A percentile compares a stretch with the other conserved stretches of the same genome.
phyloP scores from a whole-genome alignment of 2,797 vertebrate species.

The Columba guinea region DNA sequence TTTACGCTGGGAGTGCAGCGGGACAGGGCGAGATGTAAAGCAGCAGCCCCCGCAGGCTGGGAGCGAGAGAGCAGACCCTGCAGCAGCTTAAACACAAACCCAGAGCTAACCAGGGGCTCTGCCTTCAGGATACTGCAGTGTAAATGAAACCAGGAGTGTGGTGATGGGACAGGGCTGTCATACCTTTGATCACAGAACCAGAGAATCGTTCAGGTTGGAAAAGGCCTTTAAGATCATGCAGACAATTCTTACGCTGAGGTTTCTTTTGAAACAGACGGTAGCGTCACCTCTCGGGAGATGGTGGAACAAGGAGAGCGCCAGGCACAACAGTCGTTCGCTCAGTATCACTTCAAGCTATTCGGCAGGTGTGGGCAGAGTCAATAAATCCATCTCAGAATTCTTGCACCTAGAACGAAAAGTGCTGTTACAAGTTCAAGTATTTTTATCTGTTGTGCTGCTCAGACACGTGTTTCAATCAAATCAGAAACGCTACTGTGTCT shows the following conservation, averaged over 20 bases:
- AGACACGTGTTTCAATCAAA: not conserved
- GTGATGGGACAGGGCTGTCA: not conserved
- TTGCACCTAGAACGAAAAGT: not conserved
- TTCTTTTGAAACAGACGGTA: not conserved
- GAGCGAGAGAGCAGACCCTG: not conserved
- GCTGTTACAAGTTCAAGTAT: not conserved
- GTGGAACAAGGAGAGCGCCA: fast-evolving
- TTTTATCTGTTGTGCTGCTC: not conserved
- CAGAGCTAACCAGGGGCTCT: not conserved
- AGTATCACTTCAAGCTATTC: not conserved
- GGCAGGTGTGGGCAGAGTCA: not conserved
- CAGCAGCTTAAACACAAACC: not conserved
- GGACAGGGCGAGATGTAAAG: not conserved
- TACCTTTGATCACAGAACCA: not conserved
- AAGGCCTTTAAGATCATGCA: too few relatives aligned
- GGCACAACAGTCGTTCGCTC: not conserved
- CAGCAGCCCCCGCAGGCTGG: not conserved
- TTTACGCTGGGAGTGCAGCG: not conserved
- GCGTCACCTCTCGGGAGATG: not conserved
- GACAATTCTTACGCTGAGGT: not conserved
- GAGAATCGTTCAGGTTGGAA: too few relatives aligned
- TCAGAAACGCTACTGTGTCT: not conserved
- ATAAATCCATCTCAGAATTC: not conserved
- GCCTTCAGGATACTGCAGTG: not conserved
- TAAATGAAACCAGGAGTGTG: not conserved